Conservation (phyloP, 1,140 invertebrate genomes). For the Diachasmimorpha longicaudata region DNA sequence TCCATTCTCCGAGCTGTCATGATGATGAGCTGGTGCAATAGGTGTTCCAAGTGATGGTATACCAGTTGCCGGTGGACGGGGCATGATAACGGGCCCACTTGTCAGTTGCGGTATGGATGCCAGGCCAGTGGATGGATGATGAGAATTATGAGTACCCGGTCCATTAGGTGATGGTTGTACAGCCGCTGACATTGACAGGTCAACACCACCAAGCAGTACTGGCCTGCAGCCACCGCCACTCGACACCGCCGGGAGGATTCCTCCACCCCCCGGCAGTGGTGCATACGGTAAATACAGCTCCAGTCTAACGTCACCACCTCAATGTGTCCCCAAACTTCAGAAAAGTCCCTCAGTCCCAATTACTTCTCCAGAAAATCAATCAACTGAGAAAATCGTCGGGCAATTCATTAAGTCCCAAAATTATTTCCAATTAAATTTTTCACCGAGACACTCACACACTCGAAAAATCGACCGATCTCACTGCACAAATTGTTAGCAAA, state of each 20-base stretch:
- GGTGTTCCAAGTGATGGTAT: slow-evolving; percentile 27
- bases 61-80: not conserved
- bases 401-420: too few relatives aligned
- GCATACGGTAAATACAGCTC: slow-evolving; percentile 63
- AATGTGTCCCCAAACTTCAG: not conserved
- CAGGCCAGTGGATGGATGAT: slow-evolving; percentile 20
- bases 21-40: slow-evolving; percentile 44
- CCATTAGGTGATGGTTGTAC: slow-evolving; percentile 41
- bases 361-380: too few relatives aligned
- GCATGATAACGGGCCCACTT: slow-evolving; percentile 11
- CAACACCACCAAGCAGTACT: slow-evolving; percentile 54
- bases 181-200: slow-evolving; percentile 58
- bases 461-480: too few relatives aligned
- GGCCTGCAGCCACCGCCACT: slow-evolving; percentile 47
- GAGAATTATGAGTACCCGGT: slow-evolving; percentile 13
- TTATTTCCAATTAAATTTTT: not conserved
- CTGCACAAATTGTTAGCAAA: too few relatives aligned
- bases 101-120: not conserved
- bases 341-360: too few relatives aligned
- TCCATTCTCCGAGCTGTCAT: slow-evolving; percentile 46
- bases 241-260: slow-evolving; percentile 59
- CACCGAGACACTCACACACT: not conserved
- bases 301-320: slow-evolving; percentile 44
- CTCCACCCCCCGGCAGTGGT: slow-evolving; percentile 60
- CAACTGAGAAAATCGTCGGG: too few relatives aligned